Percentiles rank a stretch among this genome's conserved stretches.
These are phyloP conservation scores for Caranx ignobilis DNA, from an alignment of 2,113 vertebrate genomes.

Conservation along the genomic window DNA sequence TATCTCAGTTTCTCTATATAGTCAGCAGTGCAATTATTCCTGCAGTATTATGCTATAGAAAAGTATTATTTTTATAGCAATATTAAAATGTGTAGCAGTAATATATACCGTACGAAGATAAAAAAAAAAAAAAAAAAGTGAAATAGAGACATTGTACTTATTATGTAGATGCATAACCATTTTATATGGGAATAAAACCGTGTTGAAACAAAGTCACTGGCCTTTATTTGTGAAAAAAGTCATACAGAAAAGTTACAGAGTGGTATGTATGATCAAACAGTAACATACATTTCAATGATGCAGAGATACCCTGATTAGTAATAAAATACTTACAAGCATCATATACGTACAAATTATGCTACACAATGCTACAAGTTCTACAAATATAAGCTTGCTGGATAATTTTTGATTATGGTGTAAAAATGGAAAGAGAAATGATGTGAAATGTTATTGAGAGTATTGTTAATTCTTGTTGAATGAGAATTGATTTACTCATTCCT, in stretches of 20 bases:
- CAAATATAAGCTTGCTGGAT: conserved; percentile 10
- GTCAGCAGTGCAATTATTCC: conserved; percentile 67
- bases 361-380: background rate
- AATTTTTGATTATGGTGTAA: background rate
- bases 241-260: conserved; percentile 5
- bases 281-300: too few species aligned
- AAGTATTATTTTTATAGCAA: conserved; percentile 71
- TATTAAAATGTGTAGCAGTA: conserved; percentile 44
- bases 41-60: conserved; percentile 71
- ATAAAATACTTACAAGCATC: background rate
- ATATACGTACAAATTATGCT: background rate
- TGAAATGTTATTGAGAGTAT: background rate
- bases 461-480: background rate
- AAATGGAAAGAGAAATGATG: background rate
- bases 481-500: background rate
- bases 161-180: conserved; percentile 14
- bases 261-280: conserved; percentile 4
- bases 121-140: conserved; percentile 8
- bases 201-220: conserved; percentile 28
- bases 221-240: conserved; percentile 16
- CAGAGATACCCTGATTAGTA: background rate
- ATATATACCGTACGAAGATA: conserved; percentile 14
- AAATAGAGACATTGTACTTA: conserved; percentile 21
- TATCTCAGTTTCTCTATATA: conserved; percentile 24
- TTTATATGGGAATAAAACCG: conserved; percentile 62